Conservation (phyloP, 2,888 invertebrate species). For the Spodoptera picta region DNA sequence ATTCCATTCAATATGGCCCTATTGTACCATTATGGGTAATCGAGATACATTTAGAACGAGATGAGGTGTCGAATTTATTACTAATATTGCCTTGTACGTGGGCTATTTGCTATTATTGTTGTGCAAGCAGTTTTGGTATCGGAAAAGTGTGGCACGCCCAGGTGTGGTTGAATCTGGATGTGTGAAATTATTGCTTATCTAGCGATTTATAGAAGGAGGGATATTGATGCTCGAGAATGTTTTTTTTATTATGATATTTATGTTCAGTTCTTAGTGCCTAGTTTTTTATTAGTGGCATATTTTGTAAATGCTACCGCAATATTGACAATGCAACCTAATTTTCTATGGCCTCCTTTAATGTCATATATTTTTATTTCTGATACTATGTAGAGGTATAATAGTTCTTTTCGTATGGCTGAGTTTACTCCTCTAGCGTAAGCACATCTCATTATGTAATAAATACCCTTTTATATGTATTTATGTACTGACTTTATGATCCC, state of each 20-base stretch:
- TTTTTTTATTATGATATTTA: too few species aligned
- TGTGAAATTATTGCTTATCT: constrained; percentile 1
- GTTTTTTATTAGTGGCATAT: too few species aligned
- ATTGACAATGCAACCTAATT: too few species aligned
- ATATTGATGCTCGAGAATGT: neutral
- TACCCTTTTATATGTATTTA: constrained; percentile 40
- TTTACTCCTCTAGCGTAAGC: neutral
- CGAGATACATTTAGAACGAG: constrained; percentile 75
- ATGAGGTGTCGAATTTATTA: constrained; percentile 79
- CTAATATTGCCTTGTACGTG: constrained; percentile 60
- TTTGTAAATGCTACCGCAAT: too few species aligned
- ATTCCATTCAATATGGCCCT: constrained; percentile 73
- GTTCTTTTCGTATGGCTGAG: too few species aligned
- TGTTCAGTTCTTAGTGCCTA: too few species aligned
- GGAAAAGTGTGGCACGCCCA: constrained; percentile 32
- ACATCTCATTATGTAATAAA: constrained; percentile 16
- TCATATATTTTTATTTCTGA: neutral
- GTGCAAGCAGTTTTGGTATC: constrained; percentile 37
- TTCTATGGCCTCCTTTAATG: too few species aligned
- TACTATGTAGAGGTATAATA: too few species aligned
- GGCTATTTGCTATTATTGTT: constrained; percentile 53
- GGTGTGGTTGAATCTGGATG: constrained; percentile 11
- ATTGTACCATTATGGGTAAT: constrained; percentile 83
- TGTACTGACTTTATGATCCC: constrained; percentile 36
- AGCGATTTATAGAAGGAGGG: neutral